Evolutionary conservation across 1,140 invertebrate species (phyloP).

Genomic region (Homarus americanus): DNA sequence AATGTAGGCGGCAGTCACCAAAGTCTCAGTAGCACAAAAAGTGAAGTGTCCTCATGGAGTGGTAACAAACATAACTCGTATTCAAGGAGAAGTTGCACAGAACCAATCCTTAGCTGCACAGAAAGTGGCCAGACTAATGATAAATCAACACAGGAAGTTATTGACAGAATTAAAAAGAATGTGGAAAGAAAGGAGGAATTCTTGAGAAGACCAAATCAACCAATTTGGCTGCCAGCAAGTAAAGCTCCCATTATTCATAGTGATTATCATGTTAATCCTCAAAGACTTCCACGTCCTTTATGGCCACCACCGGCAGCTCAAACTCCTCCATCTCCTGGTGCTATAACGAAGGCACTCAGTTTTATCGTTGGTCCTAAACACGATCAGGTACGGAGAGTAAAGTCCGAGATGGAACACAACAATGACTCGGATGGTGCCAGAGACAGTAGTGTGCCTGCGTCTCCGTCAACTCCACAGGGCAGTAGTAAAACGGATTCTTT

Average conservation of each 20-base stretch:
- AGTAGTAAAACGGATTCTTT: constrained; percentile 18
- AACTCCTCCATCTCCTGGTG: constrained; percentile 64
- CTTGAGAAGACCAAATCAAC: constrained; percentile 85
- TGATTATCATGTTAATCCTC: constrained; percentile 87
- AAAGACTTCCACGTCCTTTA: constrained; percentile 85
- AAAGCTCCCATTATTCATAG: constrained; percentile 80
- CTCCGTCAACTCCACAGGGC: neutral
- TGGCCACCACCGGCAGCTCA: constrained; percentile 83
- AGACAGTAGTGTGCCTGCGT: neutral
- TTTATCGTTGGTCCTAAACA: constrained; percentile 60
- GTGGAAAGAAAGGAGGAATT: constrained; percentile 93
- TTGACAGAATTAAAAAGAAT: constrained; percentile 85
- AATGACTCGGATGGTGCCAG: constrained; percentile 36
- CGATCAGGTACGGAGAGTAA: constrained; percentile 78
- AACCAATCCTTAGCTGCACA: constrained; percentile 35
- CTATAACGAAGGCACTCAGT: constrained; percentile 68
- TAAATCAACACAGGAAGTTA: constrained; percentile 73
- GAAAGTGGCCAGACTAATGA: constrained; percentile 46
- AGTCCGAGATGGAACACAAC: constrained; percentile 78
- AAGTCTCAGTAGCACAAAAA: constrained; percentile 55
- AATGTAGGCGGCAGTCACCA: constrained; percentile 32
- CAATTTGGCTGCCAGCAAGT: constrained; percentile 79
- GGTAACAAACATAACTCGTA: constrained; percentile 37
- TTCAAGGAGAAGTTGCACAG: constrained; percentile 51
- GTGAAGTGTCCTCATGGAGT: constrained; percentile 26